Conservation (phyloP, 1,140 invertebrate species). For the Acromyrmex charruanus region DNA sequence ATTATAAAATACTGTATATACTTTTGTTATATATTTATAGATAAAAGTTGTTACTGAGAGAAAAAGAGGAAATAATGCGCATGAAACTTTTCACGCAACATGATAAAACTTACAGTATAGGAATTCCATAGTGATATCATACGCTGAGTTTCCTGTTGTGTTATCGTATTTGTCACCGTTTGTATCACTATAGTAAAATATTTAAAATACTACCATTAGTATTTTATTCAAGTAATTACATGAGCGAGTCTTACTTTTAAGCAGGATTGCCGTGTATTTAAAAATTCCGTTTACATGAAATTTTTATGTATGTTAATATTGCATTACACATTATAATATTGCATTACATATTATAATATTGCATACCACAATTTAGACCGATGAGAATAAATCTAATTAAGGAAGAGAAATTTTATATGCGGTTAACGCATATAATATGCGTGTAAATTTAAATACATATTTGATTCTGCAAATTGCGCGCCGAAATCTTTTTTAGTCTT, state of each 20-base stretch:
- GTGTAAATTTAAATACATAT: too few species aligned
- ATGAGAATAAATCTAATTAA: too few species aligned
- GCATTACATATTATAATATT: too few species aligned
- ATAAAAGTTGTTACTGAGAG: background rate
- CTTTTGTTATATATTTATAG: constrained; percentile 7
- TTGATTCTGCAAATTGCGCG: too few species aligned
- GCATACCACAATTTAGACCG: too few species aligned
- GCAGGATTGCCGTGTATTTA: too few species aligned
- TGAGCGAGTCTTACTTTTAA: background rate
- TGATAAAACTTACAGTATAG: constrained; percentile 47
- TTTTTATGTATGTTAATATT: too few species aligned
- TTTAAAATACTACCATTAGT: constrained; percentile 15
- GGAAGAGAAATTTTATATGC: too few species aligned
- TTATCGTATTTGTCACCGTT: constrained; percentile 55
- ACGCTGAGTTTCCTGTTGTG: constrained; percentile 60
- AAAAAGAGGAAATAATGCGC: background rate
- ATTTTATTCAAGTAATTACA: background rate
- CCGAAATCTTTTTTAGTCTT: too few species aligned
- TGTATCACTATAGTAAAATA: background rate
- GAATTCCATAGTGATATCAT: constrained; percentile 43
- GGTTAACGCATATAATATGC: too few species aligned
- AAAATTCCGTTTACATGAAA: too few species aligned
- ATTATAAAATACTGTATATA: background rate
- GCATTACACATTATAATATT: too few species aligned
- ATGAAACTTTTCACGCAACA: background rate